Percentiles rank a stretch among this genome's conserved stretches.
These are phyloP conservation scores for Synanthedon myopaeformis DNA, from an alignment of 2,888 invertebrate species.

Conservation along the genomic window DNA sequence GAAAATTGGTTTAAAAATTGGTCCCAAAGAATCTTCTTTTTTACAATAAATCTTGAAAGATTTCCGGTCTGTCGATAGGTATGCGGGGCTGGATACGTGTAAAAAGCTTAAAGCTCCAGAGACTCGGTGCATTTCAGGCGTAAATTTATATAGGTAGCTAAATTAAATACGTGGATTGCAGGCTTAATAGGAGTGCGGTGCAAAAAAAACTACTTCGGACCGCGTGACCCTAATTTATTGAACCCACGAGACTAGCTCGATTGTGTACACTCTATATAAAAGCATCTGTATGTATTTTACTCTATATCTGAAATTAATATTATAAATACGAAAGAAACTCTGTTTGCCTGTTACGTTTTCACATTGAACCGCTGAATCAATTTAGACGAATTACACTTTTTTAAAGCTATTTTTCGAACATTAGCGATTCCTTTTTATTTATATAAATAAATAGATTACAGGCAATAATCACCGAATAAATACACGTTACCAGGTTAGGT, in stretches of 20 bases:
- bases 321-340: not conserved
- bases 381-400: too few relatives aligned
- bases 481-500: too few relatives aligned
- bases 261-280: not conserved
- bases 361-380: too few relatives aligned
- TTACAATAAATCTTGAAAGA: not conserved
- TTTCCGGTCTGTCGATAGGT: not conserved
- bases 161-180: constrained; percentile 67
- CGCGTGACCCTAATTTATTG: constrained; percentile 36
- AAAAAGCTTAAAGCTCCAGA: constrained; percentile 11
- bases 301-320: too few relatives aligned
- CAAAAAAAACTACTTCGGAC: constrained; percentile 17
- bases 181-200: constrained; percentile 30
- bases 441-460: too few relatives aligned
- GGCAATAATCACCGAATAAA: too few relatives aligned
- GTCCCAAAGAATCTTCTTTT: too few relatives aligned
- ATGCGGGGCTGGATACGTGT: not conserved
- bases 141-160: constrained; percentile 43
- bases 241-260: constrained; percentile 17
- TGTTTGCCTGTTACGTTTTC: too few relatives aligned
- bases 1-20: too few relatives aligned
- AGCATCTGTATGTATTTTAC: too few relatives aligned
- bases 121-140: constrained; percentile 23
- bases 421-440: too few relatives aligned
- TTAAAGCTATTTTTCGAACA: too few relatives aligned